phyloP scores from a whole-genome alignment of 2,797 vertebrate genomes.

The Sebastolobus altivelis region DNA sequence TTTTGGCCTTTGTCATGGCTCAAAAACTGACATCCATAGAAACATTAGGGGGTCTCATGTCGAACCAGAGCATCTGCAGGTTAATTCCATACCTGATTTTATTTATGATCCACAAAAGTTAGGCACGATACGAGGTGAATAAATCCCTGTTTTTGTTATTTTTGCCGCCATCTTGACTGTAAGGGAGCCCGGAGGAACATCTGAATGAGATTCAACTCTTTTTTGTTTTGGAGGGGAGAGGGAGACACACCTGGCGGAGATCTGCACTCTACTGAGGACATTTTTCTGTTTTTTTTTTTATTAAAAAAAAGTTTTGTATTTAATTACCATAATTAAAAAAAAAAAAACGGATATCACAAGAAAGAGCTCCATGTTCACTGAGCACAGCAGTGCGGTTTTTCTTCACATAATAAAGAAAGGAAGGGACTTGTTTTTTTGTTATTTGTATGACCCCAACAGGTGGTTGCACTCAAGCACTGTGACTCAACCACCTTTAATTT shows the following conservation, averaged over 20 bases:
- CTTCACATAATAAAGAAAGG: neutral
- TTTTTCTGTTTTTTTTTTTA: neutral
- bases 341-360: no score
- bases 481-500: constrained; percentile 6
- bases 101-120: neutral
- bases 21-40: neutral
- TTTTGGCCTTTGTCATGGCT: neutral
- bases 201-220: neutral
- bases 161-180: neutral
- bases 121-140: neutral
- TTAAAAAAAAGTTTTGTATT: neutral
- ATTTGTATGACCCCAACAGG: neutral
- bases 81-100: neutral
- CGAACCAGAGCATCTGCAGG: neutral
- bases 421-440: neutral
- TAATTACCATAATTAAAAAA: neutral
- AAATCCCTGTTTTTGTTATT: neutral
- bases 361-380: neutral
- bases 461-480: constrained; percentile 7
- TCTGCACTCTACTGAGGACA: neutral
- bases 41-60: neutral
- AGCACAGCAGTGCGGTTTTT: neutral
- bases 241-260: neutral
- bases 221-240: neutral
- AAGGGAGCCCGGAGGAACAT: no score